Base-by-base conservation (phyloP, 2,113 vertebrate species). In the Sebastes fasciatus region DNA sequence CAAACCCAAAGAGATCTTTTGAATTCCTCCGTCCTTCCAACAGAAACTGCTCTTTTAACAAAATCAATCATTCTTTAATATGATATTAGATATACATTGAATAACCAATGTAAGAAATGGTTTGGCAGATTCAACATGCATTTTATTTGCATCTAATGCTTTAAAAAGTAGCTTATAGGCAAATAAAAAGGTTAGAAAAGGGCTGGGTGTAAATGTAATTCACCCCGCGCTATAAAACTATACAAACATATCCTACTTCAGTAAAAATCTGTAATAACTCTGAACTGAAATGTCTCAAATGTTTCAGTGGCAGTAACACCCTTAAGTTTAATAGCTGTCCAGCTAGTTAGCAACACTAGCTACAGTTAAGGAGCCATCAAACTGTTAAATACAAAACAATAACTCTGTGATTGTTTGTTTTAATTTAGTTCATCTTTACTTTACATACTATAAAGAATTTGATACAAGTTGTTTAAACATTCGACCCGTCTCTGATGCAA, bases 161-260 rank as follows among this genome's bases (percentile, higher is more conserved):
- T 64, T n/a, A 40, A 74, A 73, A 48, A 21, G 11, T n/a, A 45
- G 40, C 5, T n/a, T 57, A 3, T n/a, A 21, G 11, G 34, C 17
- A 76, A 63, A 65, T 43, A 43, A 45, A 43, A 55, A 16, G 11
- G 4, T 74, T n/a, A 19, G 19, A 12, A 74, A 74, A 74, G 42
- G 45, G 5, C 16, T 48, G 26, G 6, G 9, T 34, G 43, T 63
- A 23, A 64, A 23, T 21, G 48, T 5, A 45, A 54, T 21, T 64
- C 34, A 6, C 5, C 12, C 17, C 54, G 11, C 17, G 1, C 6
- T 40, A 21, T 17, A 34, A 40, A 49, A 49, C 14, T 26, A 16
- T 26, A 8, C 40, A 40, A 51, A 60, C 55, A 73, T 6, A 19
- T 73, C 13, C 11, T 46, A 73, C 70, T 57, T 57, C 19, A 16